Conservation (phyloP, 2,888 invertebrate species). For the Priapulus caudatus region DNA sequence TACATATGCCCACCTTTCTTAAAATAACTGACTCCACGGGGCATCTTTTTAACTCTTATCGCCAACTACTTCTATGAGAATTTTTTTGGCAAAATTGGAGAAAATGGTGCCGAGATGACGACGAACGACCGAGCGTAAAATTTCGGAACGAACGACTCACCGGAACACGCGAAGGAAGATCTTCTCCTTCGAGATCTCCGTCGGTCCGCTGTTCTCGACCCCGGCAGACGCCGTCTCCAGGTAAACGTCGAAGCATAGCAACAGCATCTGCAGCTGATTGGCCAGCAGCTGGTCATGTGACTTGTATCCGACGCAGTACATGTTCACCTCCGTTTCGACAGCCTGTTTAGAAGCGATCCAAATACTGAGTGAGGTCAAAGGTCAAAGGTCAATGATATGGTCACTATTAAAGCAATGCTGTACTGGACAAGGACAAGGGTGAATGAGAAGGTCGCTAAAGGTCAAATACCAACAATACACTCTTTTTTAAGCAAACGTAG, state of each 20-base stretch:
- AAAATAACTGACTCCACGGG: slow-evolving; percentile 2
- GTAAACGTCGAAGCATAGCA: slow-evolving; percentile 72
- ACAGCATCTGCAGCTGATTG: slow-evolving; percentile 65
- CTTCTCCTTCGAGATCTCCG: slow-evolving; percentile 64
- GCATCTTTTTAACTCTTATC: slow-evolving; percentile 12
- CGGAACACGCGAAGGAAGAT: slow-evolving; percentile 46
- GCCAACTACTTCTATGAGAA: slow-evolving; percentile 20
- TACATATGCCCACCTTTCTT: slow-evolving; percentile 10
- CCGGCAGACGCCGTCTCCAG: slow-evolving; percentile 55
- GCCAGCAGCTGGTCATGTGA: slow-evolving; percentile 47
- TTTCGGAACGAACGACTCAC: no score
- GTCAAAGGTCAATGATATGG: no score
- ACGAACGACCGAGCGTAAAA: no score
- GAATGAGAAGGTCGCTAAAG: not conserved
- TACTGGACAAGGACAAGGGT: no score
- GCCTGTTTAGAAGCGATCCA: slow-evolving; percentile 42
- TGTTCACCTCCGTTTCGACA: slow-evolving; percentile 59
- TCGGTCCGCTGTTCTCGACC: slow-evolving; percentile 42
- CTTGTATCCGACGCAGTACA: slow-evolving; percentile 42
- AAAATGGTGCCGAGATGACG: no score
- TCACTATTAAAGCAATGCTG: no score
- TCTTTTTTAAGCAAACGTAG: no score
- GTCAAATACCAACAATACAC: no score
- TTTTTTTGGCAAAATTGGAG: slow-evolving; percentile 17
- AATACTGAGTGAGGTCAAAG: not conserved